Conservation (phyloP, 1,140 invertebrate species). For the Calycopis cecrops region DNA sequence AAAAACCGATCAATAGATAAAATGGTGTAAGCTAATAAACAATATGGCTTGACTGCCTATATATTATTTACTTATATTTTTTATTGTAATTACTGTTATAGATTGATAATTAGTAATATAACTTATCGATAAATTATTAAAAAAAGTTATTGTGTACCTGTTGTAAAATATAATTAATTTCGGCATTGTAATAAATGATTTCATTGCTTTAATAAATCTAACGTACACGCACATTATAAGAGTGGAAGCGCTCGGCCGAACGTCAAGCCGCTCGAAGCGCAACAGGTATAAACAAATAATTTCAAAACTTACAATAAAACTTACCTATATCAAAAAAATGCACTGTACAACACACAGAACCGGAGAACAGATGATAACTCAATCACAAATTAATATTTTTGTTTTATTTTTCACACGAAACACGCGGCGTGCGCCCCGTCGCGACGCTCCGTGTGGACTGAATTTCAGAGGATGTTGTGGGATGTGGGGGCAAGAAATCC, state of each 20-base stretch:
- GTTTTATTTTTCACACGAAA: conserved; percentile 3
- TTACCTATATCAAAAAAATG: neutral
- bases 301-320: neutral
- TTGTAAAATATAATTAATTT: no score
- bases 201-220: no score
- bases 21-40: no score
- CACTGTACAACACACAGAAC: neutral
- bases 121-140: no score
- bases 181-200: no score
- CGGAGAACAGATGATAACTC: neutral
- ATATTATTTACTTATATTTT: no score
- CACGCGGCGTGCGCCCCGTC: conserved; percentile 20
- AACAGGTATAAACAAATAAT: conserved; percentile 5
- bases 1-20: no score
- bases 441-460: conserved; percentile 22
- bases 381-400: neutral
- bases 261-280: neutral
- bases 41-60: no score
- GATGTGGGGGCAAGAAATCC: conserved; percentile 25
- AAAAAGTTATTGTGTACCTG: no score
- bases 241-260: neutral
- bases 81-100: no score
- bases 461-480: conserved; percentile 26
- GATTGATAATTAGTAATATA: no score
- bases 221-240: no score